These are phyloP conservation scores for Rachycentron canadum DNA, from an alignment of 2,797 vertebrate genomes.

Conservation along the genomic window DNA sequence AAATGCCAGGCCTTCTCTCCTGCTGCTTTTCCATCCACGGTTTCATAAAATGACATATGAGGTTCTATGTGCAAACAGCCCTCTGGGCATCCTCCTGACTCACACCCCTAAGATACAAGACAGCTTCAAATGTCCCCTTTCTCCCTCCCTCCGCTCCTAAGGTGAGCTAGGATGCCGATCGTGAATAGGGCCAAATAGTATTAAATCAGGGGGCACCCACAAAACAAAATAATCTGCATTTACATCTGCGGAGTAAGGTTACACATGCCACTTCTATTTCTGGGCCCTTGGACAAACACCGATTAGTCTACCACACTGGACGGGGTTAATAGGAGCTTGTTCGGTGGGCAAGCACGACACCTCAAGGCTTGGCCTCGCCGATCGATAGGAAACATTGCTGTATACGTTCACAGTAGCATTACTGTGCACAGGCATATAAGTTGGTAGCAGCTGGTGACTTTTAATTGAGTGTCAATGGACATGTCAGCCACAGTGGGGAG, in stretches of 20 bases:
- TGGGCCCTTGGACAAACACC: slow-evolving; percentile 79
- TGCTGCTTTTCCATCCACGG: slow-evolving; percentile 70
- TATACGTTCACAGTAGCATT: slow-evolving; percentile 65
- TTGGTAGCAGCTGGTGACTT: slow-evolving; percentile 59
- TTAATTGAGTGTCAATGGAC: slow-evolving; percentile 78
- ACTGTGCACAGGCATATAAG: slow-evolving; percentile 66
- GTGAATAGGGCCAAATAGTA: slow-evolving; percentile 70
- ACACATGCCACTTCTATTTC: slow-evolving; percentile 76
- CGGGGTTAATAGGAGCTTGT: slow-evolving; percentile 80
- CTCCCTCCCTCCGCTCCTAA: slow-evolving; percentile 50
- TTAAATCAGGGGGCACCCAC: slow-evolving; percentile 75
- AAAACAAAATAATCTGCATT: slow-evolving; percentile 81
- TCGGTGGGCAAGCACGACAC: slow-evolving; percentile 69
- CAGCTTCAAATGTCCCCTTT: slow-evolving; percentile 73
- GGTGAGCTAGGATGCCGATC: slow-evolving; percentile 58
- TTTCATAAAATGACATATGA: slow-evolving; percentile 77
- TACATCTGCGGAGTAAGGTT: slow-evolving; percentile 73
- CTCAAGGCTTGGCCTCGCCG: slow-evolving; percentile 69
- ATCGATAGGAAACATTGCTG: slow-evolving; percentile 79
- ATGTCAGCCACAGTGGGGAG: slow-evolving; percentile 58
- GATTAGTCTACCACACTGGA: slow-evolving; percentile 70
- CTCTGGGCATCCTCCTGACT: slow-evolving; percentile 64
- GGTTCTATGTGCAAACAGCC: slow-evolving; percentile 80
- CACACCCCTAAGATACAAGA: slow-evolving; percentile 53
- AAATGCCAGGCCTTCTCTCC: slow-evolving; percentile 51